Evolutionary conservation across 1,140 invertebrate species (phyloP).

Genomic region (Maconellicoccus hirsutus): DNA sequence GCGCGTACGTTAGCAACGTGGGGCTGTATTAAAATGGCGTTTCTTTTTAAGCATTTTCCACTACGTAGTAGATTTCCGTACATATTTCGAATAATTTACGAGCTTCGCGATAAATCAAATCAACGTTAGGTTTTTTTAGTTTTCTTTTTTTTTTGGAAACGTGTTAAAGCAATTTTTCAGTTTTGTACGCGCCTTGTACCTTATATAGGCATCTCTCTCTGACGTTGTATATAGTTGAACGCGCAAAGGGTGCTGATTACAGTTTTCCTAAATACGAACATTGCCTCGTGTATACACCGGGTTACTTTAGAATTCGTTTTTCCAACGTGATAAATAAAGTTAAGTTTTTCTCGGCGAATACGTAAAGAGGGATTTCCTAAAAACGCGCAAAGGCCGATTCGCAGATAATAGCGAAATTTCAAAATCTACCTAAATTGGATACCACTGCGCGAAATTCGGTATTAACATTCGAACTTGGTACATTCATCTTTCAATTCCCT

Average conservation of each 20-base stretch:
- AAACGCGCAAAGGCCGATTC: no score
- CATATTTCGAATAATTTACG: not conserved
- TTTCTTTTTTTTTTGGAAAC: not conserved
- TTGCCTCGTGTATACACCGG: not conserved
- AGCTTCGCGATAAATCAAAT: not conserved
- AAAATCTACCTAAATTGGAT: not conserved
- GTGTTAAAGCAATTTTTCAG: conserved; percentile 9
- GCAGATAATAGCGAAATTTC: not conserved
- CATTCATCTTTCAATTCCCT: not conserved
- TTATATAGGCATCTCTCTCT: no score
- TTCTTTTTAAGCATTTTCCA: conserved; percentile 1
- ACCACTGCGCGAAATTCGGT: not conserved
- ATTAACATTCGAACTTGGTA: not conserved
- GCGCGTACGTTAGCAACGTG: not conserved
- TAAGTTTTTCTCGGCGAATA: not conserved
- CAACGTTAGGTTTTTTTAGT: not conserved
- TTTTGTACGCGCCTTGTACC: not conserved
- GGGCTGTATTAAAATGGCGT: not conserved
- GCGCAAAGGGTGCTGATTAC: conserved; percentile 7
- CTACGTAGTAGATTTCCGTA: not conserved
- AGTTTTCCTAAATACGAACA: not conserved
- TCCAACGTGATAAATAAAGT: not conserved
- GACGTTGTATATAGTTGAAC: not conserved
- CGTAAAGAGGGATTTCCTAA: not conserved
- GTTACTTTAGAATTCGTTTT: not conserved